Conservation (phyloP, 2,797 vertebrate genomes). For the Chrysocyon brachyurus region DNA sequence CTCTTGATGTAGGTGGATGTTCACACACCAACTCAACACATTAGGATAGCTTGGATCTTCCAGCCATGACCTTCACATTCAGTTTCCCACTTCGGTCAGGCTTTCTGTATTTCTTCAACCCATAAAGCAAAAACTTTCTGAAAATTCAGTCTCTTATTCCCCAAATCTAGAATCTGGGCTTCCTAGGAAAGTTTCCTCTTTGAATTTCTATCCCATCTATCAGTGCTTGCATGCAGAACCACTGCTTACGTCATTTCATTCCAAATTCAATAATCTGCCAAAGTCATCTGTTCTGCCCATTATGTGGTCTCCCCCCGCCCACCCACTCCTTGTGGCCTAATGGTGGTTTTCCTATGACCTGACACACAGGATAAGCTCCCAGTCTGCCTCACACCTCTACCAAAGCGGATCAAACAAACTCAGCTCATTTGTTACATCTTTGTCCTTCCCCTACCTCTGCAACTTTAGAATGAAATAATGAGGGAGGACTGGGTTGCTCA, state of each 20-base stretch:
- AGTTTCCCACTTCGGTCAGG: neutral
- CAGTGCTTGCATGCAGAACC: neutral
- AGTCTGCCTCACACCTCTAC: neutral
- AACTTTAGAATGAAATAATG: neutral
- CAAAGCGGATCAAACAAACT: neutral
- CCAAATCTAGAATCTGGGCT: neutral
- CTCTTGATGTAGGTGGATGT: neutral
- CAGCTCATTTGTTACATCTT: neutral
- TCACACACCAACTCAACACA: neutral
- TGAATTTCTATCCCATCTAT: neutral
- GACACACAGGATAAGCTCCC: neutral
- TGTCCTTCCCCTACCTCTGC: neutral
- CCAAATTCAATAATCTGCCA: conserved; percentile 2
- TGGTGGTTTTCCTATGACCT: neutral
- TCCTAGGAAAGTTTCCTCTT: neutral
- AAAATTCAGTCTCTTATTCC: neutral
- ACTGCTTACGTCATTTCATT: neutral
- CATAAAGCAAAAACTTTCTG: neutral
- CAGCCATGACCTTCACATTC: neutral
- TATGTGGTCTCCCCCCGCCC: neutral
- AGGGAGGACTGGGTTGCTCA: neutral
- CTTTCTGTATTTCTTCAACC: neutral
- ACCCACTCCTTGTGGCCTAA: neutral
- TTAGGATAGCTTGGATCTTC: neutral
- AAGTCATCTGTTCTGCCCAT: neutral